Base-by-base conservation (phyloP, 2,888 invertebrate genomes). In the Piscicola geometra region DNA sequence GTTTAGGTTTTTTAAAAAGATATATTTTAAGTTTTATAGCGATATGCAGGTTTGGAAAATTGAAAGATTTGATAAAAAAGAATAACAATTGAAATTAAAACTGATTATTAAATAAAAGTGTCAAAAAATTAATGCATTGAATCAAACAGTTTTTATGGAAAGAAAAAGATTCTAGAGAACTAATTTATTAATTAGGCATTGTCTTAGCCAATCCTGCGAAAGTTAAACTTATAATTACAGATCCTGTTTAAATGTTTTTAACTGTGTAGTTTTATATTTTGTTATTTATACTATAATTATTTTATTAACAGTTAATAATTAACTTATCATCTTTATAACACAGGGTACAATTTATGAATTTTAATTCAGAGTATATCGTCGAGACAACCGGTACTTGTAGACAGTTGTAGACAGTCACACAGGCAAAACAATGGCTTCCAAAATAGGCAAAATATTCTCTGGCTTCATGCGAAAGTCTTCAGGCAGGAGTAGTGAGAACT, bases 381-480 rank as follows among this genome's bases (percentile, higher is more conserved):
- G 60, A 56, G 25, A 21, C 60, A 25, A 56, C 41, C 41, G 41
- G 41, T 41, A 41, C 15, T 41, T 41, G 41, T 41, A 15, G 41
- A 9, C 15, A 9, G 41, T 41, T 5, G 41, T 15, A 41, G 15
- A 41, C n/a, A 41, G 15, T 15, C 5, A 41, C 41, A 41, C 15
- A 9, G 41, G 15, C 25, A 67, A 9, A n/a, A 30, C 32, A 3
- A 67, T 67, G 67, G 32, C 67, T 67, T 72, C 72, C 18, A 72
- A 72, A 56, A 72, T 72, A 47, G 28, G 56, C 32, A 72, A 72
- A 60, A 52, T 72, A 56, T 72, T 74, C 21, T 74, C 74, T 36
- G 74, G 74, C n/a, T 67, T 74, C 66, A 66, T 66, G 33, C 33
- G 67, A 9, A 74, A 74, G 33, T 30, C 41, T 28, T 28, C 64